Base-by-base conservation (phyloP, 2,888 invertebrate species). In the Tortricodes alternella region DNA sequence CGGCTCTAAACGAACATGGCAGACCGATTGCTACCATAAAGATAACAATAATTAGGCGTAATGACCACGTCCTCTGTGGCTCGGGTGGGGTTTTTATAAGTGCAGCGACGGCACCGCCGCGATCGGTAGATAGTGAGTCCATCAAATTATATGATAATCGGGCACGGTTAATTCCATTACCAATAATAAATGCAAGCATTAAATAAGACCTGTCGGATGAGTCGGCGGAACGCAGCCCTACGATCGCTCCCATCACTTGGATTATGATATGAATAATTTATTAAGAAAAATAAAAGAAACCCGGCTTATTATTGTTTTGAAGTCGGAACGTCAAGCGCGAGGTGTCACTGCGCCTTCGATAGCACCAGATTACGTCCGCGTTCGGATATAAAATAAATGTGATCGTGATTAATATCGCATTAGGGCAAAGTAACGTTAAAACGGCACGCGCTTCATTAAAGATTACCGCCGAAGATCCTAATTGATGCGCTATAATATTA, bases 91-190 rank as follows among this genome's bases (percentile, higher is more conserved):
- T 82, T 80, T 70, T 80, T 87, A 81, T 76, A 75, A 80, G 79
- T 81, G 76, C 81, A 73, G 83, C 84, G 87, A 85, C 87, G 84
- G 85, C 87, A 78, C 73, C 78, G 72, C 73, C 78, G 72, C 68
- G 89, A 89, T 89, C 78, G 66, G 74, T 68, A 83, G 89, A 89
- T 89, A 89, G 88, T 78, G 81, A 83, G 86, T 88, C 89, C 89
- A 89, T 90, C 90, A 90, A 87, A 88, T 86, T 85, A 81, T 87
- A 90, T 88, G 90, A 89, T 89, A 90, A 90, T 89, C 89, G 88
- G 87, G 71, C 80, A 76, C 83, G 73, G 89, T 89, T 90, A 89
- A 89, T 90, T 89, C 90, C 88, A 89, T 89, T 89, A 86, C 83
- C 85, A 88, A 88, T 90, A 88, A 89, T 89, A 90, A 90, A 90